Conservation (phyloP, 2,797 vertebrate genomes). For the Oceanodroma leucorhoa region DNA sequence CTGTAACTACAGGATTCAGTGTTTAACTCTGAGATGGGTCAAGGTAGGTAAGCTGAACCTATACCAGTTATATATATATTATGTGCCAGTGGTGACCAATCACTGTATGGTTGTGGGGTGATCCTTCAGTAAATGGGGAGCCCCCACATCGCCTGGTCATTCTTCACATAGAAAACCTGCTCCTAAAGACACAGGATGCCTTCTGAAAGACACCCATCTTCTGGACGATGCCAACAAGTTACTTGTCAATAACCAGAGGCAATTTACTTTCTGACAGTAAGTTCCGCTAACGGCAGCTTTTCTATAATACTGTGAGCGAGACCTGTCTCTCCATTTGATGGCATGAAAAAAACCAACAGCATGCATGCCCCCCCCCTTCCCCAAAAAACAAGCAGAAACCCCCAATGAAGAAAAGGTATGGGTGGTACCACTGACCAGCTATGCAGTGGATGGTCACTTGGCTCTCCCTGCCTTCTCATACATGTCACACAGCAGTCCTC, state of each 20-base stretch:
- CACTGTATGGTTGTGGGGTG: background rate
- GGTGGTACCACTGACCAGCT: background rate
- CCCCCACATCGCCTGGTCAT: background rate
- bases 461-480: background rate
- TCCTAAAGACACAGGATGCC: background rate
- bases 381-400: background rate
- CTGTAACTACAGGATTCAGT: background rate
- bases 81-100: background rate
- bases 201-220: background rate
- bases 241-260: background rate
- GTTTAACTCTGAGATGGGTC: background rate
- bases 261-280: background rate
- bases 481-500: background rate
- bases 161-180: background rate
- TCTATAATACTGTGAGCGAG: background rate
- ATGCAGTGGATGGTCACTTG: background rate
- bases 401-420: background rate
- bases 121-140: background rate
- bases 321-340: background rate
- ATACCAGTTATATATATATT: background rate
- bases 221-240: background rate
- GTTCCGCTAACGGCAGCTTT: background rate
- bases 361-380: rapidly evolving
- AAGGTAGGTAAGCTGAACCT: background rate
- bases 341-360: background rate